A percentile compares a stretch with the other conserved stretches of the same genome.
These are phyloP conservation scores for Lamprologus tigripictilis DNA, from an alignment of 2,113 vertebrate genomes.

Conservation along the genomic window DNA sequence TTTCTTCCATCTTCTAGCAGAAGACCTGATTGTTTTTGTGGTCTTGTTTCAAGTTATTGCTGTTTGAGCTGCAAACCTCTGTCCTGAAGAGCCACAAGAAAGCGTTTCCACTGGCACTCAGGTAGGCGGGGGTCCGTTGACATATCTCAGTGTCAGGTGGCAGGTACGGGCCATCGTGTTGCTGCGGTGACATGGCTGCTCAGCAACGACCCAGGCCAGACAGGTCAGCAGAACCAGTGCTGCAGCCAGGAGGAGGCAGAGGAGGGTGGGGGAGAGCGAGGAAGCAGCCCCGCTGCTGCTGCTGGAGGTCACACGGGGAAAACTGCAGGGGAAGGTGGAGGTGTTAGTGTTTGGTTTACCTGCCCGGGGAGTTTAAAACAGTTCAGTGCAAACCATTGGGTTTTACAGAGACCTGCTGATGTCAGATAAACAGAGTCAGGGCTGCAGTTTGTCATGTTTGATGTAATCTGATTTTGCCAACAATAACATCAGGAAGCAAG, in stretches of 20 bases:
- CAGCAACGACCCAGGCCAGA: background rate
- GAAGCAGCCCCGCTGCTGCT: background rate
- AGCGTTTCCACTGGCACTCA: slow-evolving; percentile 38
- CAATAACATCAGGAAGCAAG: background rate
- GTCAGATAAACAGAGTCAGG: background rate
- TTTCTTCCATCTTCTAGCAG: background rate
- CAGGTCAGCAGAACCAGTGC: slow-evolving; percentile 44
- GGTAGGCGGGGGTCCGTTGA: slow-evolving; percentile 78
- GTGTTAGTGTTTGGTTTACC: background rate
- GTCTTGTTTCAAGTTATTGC: background rate
- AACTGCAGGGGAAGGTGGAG: background rate
- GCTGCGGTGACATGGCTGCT: slow-evolving; percentile 46
- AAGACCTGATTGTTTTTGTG: background rate
- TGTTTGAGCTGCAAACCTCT: background rate
- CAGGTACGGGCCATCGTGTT: slow-evolving; percentile 36
- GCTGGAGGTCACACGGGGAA: background rate
- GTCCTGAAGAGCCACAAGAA: background rate
- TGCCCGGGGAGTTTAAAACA: background rate
- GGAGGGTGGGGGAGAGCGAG: background rate
- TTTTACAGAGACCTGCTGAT: background rate
- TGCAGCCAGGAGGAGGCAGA: slow-evolving; percentile 53
- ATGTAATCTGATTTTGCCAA: background rate
- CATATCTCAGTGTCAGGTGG: slow-evolving; percentile 72
- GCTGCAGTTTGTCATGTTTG: fast-evolving
- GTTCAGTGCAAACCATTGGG: background rate